phyloP scores from a whole-genome alignment of 1,140 invertebrate genomes.

The Pollicipes pollicipes region DNA sequence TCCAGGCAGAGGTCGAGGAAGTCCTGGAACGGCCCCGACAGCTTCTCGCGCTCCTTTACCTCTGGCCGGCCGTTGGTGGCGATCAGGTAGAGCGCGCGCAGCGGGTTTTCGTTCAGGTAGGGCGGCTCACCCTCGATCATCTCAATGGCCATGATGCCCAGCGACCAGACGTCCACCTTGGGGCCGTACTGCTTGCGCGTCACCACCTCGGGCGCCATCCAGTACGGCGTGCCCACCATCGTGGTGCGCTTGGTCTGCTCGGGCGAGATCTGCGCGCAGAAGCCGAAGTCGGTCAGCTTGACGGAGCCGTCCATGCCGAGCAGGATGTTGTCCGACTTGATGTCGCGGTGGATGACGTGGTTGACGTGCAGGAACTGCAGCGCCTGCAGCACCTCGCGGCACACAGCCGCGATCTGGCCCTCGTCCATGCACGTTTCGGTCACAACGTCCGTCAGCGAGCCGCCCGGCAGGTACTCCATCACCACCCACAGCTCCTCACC shows the following conservation, averaged over 20 bases:
- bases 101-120: constrained; percentile 42
- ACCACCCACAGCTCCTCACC: constrained; percentile 53
- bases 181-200: constrained; percentile 44
- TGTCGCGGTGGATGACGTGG: constrained; percentile 97
- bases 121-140: constrained; percentile 47
- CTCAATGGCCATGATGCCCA: constrained; percentile 39
- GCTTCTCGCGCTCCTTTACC: constrained; percentile 34
- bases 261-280: constrained; percentile 97
- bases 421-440: constrained; percentile 99
- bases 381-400: constrained; percentile 91
- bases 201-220: constrained; percentile 89
- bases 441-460: constrained; percentile 94
- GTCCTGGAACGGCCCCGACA: constrained; percentile 32
- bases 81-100: constrained; percentile 42
- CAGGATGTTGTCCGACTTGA: constrained; percentile 97
- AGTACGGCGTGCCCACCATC: constrained; percentile 99
- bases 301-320: constrained; percentile 94
- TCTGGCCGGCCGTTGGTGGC: constrained; percentile 45
- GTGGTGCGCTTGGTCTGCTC: constrained; percentile 97
- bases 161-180: constrained; percentile 41
- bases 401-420: constrained; percentile 97
- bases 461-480: constrained; percentile 98
- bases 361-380: constrained; percentile 95
- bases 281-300: constrained; percentile 98
- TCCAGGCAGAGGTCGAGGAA: constrained; percentile 40